phyloP scores from a whole-genome alignment of 2,113 vertebrate genomes.

The Ovis canadensis region DNA sequence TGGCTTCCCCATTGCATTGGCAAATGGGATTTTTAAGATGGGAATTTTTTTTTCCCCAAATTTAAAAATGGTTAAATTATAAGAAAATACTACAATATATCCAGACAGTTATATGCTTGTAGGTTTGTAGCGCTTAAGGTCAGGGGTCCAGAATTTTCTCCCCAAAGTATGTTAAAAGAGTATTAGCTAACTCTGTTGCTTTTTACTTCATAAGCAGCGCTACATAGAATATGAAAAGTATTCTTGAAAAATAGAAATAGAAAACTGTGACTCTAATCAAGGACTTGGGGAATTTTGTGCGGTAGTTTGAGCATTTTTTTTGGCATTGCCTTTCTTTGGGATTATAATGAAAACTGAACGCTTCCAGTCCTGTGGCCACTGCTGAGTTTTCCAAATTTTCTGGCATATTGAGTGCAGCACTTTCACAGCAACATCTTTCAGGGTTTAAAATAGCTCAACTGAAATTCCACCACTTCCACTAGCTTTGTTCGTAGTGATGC shows the following conservation, averaged over 20 bases:
- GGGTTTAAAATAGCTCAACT: too few relatives aligned
- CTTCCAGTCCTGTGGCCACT: too few relatives aligned
- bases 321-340: too few relatives aligned
- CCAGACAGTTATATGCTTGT: not conserved
- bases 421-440: too few relatives aligned
- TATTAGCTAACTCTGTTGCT: not conserved
- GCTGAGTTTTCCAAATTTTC: too few relatives aligned
- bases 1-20: not conserved
- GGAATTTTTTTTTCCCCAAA: not conserved
- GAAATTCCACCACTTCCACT: too few relatives aligned
- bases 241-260: not conserved
- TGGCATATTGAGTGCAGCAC: too few relatives aligned
- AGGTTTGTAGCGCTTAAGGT: not conserved
- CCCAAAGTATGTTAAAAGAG: not conserved
- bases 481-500: too few relatives aligned
- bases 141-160: not conserved
- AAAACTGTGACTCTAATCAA: not conserved
- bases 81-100: not conserved
- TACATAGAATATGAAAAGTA: not conserved
- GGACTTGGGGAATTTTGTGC: not conserved
- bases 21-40: not conserved
- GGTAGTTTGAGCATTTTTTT: too few relatives aligned
- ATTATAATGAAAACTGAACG: too few relatives aligned
- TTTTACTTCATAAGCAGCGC: not conserved
- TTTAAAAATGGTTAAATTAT: slow-evolving; percentile 4